Evolutionary conservation across 2,888 invertebrate genomes (phyloP), one percentile per base, ranked within the genome.

Genomic region (Homarus gammarus): DNA sequence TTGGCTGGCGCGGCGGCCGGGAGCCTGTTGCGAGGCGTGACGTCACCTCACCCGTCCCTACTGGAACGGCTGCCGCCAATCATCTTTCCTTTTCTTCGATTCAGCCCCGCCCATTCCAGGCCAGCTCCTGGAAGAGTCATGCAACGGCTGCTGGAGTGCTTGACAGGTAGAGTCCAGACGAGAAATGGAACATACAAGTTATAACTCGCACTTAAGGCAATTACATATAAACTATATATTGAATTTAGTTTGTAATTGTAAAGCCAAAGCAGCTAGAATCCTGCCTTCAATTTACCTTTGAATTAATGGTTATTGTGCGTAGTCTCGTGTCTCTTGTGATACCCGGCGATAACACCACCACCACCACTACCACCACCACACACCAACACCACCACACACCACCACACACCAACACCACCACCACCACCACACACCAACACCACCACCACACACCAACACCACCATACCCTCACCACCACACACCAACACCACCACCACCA

Each of bases 151-250:
- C 68, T 79, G 84, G 40, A 75, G 72, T 56, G 75, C 75, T 75
- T 84, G 84, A 84, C 84, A 75, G 84, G 78, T 86, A 78, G 64
- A 78, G 51, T 68, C 51, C 44, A 68, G 78, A 86, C 86, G 72
- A 86, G 86, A 86, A 86, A 86, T 86, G 70, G 86, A 86, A 79
- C 78, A 79, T 78, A 79, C 86, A 86, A 86, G 78, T 68, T 86
- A 79, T 79, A 86, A 79, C 86, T 86, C 33, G 72, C 77, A 77
- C 72, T 78, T 86, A 49, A n/a, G 44, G 70, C 86, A 79, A 86
- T 86, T 86, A 79, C 78, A 77, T 68, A 86, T 72, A 68, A 79
- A 79, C 86, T 84, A 77, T 84, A 84, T 84, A 84, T 84, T 84
- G 84, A 84, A 84, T 84, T 64, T 61, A 84, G 84, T 33, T 84